A percentile compares a stretch with the other conserved stretches of the same genome.
Conservation (phyloP, 2,888 invertebrate genomes). For the Protodeltote pygarga region DNA sequence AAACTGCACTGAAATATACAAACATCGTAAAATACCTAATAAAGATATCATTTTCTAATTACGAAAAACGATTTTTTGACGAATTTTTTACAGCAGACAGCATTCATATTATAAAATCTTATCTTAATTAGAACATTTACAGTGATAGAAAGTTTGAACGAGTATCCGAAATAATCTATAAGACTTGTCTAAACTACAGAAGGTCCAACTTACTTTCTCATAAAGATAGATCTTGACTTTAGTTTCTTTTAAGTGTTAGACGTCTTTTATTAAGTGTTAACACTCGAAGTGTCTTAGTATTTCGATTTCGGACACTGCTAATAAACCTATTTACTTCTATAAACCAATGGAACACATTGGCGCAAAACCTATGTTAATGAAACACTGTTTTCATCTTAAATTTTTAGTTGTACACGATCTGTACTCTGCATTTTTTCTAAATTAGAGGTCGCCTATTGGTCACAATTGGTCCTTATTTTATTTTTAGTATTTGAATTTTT, state of each 20-base stretch:
- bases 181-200: conserved; percentile 40
- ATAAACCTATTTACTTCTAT: too few relatives aligned
- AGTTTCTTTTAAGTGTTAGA: conserved; percentile 15
- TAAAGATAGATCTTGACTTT: conserved; percentile 9
- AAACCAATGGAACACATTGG: too few relatives aligned
- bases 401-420: too few relatives aligned
- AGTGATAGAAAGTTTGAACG: conserved; percentile 27
- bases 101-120: conserved; percentile 12
- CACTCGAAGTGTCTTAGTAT: too few relatives aligned
- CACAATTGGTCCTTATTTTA: too few relatives aligned
- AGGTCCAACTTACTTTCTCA: conserved; percentile 28
- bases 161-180: conserved; percentile 15
- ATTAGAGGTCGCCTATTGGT: too few relatives aligned
- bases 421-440: too few relatives aligned
- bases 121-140: conserved; percentile 27
- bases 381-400: too few relatives aligned
- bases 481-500: too few relatives aligned
- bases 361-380: too few relatives aligned
- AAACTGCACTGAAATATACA: conserved; percentile 15
- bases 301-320: too few relatives aligned
- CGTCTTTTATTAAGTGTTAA: too few relatives aligned
- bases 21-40: conserved; percentile 31
- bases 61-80: conserved; percentile 28
- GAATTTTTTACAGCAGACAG: not conserved
- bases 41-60: conserved; percentile 38